Evolutionary conservation across 64 coral and sea anemone genomes (phyloP).

Genomic region (Cladopsammia gracilis): DNA sequence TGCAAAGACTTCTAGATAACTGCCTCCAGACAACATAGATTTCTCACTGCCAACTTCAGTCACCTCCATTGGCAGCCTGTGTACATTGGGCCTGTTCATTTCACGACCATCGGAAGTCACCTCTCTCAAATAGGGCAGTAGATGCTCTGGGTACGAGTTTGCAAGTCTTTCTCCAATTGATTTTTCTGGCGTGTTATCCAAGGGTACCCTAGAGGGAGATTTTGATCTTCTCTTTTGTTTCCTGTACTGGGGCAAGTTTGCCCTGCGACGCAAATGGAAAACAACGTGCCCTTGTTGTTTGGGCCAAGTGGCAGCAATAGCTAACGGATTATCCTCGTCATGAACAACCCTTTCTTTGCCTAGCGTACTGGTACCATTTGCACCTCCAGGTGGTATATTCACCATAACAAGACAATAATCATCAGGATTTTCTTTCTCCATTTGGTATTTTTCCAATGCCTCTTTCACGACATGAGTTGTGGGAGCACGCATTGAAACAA

Average conservation of each 20-base stretch:
- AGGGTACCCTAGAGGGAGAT: slow-evolving; percentile 82
- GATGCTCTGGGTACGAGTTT: slow-evolving; percentile 78
- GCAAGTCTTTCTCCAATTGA: slow-evolving; percentile 70
- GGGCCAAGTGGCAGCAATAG: slow-evolving; percentile 96
- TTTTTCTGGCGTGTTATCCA: slow-evolving; percentile 76
- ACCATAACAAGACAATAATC: slow-evolving; percentile 98
- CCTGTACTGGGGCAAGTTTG: slow-evolving; percentile 87
- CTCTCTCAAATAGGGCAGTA: slow-evolving; percentile 84
- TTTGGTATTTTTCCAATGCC: slow-evolving; percentile 94
- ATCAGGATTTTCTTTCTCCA: slow-evolving; percentile 91
- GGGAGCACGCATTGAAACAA: slow-evolving; percentile 89
- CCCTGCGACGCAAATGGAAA: slow-evolving; percentile 89
- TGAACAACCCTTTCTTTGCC: slow-evolving; percentile 95
- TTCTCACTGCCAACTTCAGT: slow-evolving; percentile 95
- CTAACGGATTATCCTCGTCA: slow-evolving; percentile 89
- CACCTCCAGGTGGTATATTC: slow-evolving; percentile 82
- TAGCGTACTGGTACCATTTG: slow-evolving; percentile 70
- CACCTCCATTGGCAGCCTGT: slow-evolving; percentile 86
- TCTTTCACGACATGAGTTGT: slow-evolving; percentile 90
- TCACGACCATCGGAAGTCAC: slow-evolving; percentile 86
- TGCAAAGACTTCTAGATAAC: slow-evolving; percentile 66
- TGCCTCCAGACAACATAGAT: slow-evolving; percentile 75
- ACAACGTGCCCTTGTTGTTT: slow-evolving; percentile 83
- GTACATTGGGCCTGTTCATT: slow-evolving; percentile 47
- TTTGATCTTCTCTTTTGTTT: slow-evolving; percentile 84